phyloP scores from a whole-genome alignment of 2,888 invertebrate species.

The Troilus luridus region DNA sequence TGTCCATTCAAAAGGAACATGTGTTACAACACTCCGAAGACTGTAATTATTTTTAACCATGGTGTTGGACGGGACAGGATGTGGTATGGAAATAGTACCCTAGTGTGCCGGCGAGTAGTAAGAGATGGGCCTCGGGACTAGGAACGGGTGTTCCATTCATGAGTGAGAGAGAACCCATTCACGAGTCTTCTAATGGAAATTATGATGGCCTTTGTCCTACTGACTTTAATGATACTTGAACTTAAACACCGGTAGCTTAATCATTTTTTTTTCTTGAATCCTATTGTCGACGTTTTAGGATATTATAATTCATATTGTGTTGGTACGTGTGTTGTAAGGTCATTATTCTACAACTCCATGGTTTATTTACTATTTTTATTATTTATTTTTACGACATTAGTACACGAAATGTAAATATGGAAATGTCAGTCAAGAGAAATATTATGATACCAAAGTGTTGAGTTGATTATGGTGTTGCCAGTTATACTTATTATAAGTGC shows the following conservation, averaged over 20 bases:
- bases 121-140: neutral
- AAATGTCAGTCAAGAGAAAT: too few relatives aligned
- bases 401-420: too few relatives aligned
- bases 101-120: neutral
- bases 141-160: constrained; percentile 8
- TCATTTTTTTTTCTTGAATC: neutral
- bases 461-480: too few relatives aligned
- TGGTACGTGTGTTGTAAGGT: neutral
- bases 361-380: neutral
- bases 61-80: neutral
- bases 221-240: neutral
- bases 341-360: neutral
- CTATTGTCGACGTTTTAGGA: neutral
- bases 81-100: neutral
- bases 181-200: constrained; percentile 35
- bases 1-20: neutral
- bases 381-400: neutral
- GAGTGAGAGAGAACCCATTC: neutral
- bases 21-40: neutral
- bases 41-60: neutral
- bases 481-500: too few relatives aligned
- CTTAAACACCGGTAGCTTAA: neutral
- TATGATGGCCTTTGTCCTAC: constrained; percentile 14
- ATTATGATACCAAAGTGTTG: too few relatives aligned
- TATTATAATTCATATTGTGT: neutral